Conservation (phyloP, 2,797 vertebrate genomes). For the Pseudotriccus pelzelni region DNA sequence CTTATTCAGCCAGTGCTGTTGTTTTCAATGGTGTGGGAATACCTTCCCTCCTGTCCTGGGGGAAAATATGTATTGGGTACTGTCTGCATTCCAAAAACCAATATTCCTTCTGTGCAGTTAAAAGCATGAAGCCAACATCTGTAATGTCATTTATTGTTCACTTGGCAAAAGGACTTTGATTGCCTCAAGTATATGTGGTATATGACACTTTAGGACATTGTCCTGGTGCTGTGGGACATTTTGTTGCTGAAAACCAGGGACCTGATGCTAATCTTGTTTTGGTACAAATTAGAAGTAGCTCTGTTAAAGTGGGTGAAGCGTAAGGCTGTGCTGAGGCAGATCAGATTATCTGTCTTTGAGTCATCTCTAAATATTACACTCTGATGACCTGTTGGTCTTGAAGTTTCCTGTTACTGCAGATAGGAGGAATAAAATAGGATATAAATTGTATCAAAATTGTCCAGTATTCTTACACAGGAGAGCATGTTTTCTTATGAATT, state of each 20-base stretch:
- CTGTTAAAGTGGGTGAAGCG: neutral
- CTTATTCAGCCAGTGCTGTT: constrained; percentile 11
- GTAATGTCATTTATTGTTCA: neutral
- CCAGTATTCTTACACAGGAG: neutral
- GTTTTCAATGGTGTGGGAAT: neutral
- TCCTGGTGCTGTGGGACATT: neutral
- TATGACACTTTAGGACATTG: neutral
- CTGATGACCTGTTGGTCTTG: neutral
- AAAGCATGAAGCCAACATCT: neutral
- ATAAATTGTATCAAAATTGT: neutral
- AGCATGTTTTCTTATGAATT: neutral
- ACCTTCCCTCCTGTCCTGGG: neutral
- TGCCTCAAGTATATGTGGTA: neutral
- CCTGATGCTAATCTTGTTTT: neutral
- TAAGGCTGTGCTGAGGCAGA: neutral
- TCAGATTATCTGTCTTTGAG: neutral
- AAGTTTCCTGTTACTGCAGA: neutral
- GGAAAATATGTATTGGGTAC: fast-evolving
- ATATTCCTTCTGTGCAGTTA: neutral
- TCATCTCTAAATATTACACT: neutral
- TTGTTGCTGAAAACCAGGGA: neutral
- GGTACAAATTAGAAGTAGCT: neutral
- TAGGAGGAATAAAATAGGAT: neutral
- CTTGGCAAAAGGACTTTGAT: neutral
- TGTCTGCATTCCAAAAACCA: neutral